phyloP scores from a whole-genome alignment of 2,888 invertebrate species.

The Drosophila prostipennis region DNA sequence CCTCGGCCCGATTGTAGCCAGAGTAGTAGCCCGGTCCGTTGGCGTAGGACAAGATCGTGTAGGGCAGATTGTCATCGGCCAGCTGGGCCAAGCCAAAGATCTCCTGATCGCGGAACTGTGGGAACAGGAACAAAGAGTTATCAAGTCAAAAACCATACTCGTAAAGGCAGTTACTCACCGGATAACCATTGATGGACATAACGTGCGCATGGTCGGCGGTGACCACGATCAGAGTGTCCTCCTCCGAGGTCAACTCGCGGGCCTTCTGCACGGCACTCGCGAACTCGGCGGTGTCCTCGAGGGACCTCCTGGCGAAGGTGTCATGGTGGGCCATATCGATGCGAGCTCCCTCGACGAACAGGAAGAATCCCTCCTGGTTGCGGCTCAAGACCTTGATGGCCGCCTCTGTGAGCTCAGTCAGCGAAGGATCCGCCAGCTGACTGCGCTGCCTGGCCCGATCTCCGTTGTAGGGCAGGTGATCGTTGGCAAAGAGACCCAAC shows the following conservation, averaged over 20 bases:
- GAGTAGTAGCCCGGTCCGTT: slow-evolving; percentile 89
- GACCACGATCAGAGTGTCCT: slow-evolving; percentile 93
- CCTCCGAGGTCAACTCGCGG: slow-evolving; percentile 86
- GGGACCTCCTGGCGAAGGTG: slow-evolving; percentile 88
- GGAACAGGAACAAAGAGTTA: neutral
- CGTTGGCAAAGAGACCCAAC: slow-evolving; percentile 86
- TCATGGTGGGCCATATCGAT: slow-evolving; percentile 87
- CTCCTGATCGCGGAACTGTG: slow-evolving; percentile 85
- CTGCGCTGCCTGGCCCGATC: slow-evolving; percentile 85
- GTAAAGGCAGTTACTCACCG: slow-evolving; percentile 84
- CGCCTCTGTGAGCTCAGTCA: slow-evolving; percentile 88
- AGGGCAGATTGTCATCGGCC: slow-evolving; percentile 87
- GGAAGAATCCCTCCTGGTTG: slow-evolving; percentile 88
- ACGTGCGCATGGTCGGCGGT: slow-evolving; percentile 93
- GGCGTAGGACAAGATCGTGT: slow-evolving; percentile 90
- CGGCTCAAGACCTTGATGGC: slow-evolving; percentile 88
- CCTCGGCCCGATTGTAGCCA: slow-evolving; percentile 75
- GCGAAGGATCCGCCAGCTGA: slow-evolving; percentile 86
- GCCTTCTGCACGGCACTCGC: slow-evolving; percentile 89
- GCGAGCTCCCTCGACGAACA: slow-evolving; percentile 89
- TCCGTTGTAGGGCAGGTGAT: slow-evolving; percentile 87
- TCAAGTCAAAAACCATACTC: neutral
- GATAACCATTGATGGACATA: slow-evolving; percentile 91
- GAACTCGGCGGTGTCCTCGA: slow-evolving; percentile 93
- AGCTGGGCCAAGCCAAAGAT: slow-evolving; percentile 85